Base-by-base conservation (phyloP, 2,113 vertebrate species). In the Rhabdomys dilectus region DNA sequence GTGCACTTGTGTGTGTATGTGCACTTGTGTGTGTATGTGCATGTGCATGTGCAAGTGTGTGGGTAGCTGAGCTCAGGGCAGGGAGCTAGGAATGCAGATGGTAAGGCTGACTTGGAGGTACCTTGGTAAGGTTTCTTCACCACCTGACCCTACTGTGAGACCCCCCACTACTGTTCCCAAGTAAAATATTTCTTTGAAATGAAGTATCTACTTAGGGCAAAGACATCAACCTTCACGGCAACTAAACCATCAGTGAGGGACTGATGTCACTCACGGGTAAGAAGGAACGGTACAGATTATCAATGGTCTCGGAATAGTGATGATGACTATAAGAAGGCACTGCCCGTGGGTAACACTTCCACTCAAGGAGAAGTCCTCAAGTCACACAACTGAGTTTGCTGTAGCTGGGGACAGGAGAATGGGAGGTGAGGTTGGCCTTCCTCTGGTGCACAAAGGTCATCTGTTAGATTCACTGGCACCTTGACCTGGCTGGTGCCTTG, bases 391-490 rank as follows among this genome's bases (percentile, higher is more conserved):
- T 17, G 42, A 68, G 31, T 0, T 5, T 1, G 39, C 0, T 8
- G 85, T 58, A 21, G 45, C 2, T 29, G 62, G 13, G 34, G 53
- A 26, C 7, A 29, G 22, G n/a, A 84, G 58, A 31, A 6, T 19
- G 8, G 78, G 4, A 26, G 17, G 56, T 39, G 42, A 39, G 29
- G 19, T 1, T 4, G 82, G 39, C 42, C 7, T 15, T 51, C 15
- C 72, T 45, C 53, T 26, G 29, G 31, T 10, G 19, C 9, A 24
- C 1, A 70, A 7, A 42, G 34, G 53, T 82, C 12, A 66, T 53
- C 34, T 8, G 11, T 5, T 34, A 26, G 45, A 2, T 5, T 26
- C 1, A 1, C 19, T 7, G 17, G 24, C 1, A 7, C 2, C 12
- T 31, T 34, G 53, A 60, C 29, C 53, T 48, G 7, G 66, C 60